These are phyloP conservation scores for Psophia crepitans DNA, from an alignment of 2,113 vertebrate genomes.

Conservation along the genomic window DNA sequence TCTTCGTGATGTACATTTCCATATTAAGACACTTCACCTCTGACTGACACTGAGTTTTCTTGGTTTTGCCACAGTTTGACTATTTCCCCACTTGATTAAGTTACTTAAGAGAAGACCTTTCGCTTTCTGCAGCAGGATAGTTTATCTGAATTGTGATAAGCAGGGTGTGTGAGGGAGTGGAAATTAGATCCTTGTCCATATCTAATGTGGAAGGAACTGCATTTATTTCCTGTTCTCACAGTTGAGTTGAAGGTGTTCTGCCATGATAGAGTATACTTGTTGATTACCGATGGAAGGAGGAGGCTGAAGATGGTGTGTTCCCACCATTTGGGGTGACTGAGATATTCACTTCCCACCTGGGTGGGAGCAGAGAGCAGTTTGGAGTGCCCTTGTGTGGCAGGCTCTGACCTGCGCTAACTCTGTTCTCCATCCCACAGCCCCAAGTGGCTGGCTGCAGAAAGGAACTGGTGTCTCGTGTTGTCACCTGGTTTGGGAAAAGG, in stretches of 20 bases:
- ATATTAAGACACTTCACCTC: background rate
- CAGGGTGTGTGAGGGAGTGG: background rate
- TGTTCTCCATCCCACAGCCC: background rate
- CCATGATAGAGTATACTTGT: background rate
- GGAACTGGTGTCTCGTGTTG: background rate
- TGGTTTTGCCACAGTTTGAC: background rate
- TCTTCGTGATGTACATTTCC: background rate
- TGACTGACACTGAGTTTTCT: background rate
- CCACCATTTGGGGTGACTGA: background rate
- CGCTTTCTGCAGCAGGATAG: background rate
- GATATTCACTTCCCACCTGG: background rate
- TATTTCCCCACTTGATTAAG: background rate
- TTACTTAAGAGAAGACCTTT: background rate
- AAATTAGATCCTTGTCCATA: conserved; percentile 11
- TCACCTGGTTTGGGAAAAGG: background rate
- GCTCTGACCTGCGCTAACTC: background rate
- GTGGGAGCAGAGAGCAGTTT: background rate
- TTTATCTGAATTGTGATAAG: background rate
- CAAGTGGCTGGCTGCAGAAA: background rate
- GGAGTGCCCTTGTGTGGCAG: background rate
- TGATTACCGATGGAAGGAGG: background rate
- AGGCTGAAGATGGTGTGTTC: background rate
- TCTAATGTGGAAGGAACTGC: background rate
- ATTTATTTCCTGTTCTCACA: conserved; percentile 45
- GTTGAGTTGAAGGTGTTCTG: background rate